Evolutionary conservation across 2,888 invertebrate genomes (phyloP), one percentile per base, ranked within the genome.

Genomic region (Leptopilina syphax): DNA sequence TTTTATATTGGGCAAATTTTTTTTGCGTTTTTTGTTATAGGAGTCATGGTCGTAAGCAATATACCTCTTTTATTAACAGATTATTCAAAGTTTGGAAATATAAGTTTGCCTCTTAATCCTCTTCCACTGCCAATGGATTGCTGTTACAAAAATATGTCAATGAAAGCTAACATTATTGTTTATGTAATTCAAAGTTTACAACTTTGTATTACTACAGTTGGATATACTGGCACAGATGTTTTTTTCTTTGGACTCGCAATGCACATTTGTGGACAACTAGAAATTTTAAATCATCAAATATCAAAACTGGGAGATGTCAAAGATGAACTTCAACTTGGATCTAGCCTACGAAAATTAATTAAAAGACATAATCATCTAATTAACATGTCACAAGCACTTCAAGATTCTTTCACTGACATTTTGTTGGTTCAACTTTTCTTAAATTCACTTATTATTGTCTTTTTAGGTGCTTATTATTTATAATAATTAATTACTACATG

Each of bases 181-280:
- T 73, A 73, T 57, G 70, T 27, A 27, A 50, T 73, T 8, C 70
- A 73, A 9, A 57, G 54, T 73, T 13, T 73, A 13, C 54, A 73
- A 34, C 1, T 73, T 2, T 34, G 27, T 27, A 27, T 27, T n/a
- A 54, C 54, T 4, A 54, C 70, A 13, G 3, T 73, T 27, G 70
- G 54, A 27, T 54, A 34, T 27, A 27, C 13, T 73, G 70, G 70
- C 4, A 54, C 34, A 57, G 89, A 90, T 73, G 86, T 89, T 12
- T 86, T 91, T 73, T 85, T 91, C 54, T 89, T 90, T 67, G 86
- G 87, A 10, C 77, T 90, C 5, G 81, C 88, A 3, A 89, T 91
- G 87, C 90, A 92, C 47, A 77, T 91, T 3, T 91, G 91, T 76
- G 91, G 89, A 6, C 91, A 91, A 65, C 85, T 91, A 34, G 87